A percentile compares a stretch with the other conserved stretches of the same genome.
Evolutionary conservation across 92 coral and sea anemone species (phyloP).

Genomic region (Bergia sp.): DNA sequence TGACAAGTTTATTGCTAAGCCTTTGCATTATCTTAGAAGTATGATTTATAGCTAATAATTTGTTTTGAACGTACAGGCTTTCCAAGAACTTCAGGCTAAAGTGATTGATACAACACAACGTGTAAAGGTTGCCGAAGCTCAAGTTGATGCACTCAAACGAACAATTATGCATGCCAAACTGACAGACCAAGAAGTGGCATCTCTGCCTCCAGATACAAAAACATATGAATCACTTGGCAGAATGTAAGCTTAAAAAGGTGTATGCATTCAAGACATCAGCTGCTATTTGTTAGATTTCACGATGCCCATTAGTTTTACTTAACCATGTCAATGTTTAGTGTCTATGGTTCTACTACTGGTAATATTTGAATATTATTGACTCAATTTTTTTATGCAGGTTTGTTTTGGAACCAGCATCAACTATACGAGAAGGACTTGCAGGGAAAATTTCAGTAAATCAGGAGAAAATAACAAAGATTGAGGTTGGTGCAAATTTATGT

Average conservation of each 20-base stretch:
- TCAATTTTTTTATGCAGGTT: slow-evolving; percentile 64
- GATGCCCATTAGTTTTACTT: background rate
- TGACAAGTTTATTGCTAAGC: too few species aligned
- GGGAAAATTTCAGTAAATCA: slow-evolving; percentile 74
- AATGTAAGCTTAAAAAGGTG: slow-evolving; percentile 68
- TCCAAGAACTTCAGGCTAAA: slow-evolving; percentile 94
- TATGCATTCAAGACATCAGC: background rate
- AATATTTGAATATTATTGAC: background rate
- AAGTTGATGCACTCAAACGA: slow-evolving; percentile 85
- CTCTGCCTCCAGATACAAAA: slow-evolving; percentile 79
- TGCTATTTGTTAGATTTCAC: background rate
- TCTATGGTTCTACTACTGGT: too few species aligned
- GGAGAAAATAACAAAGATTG: slow-evolving; percentile 85
- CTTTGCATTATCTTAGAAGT: too few species aligned
- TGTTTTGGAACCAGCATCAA: slow-evolving; percentile 80
- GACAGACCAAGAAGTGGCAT: slow-evolving; percentile 91
- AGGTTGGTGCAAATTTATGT: slow-evolving; percentile 55
- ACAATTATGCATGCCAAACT: slow-evolving; percentile 89
- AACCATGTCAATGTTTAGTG: too few species aligned
- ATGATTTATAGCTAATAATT: background rate
- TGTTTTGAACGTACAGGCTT: slow-evolving; percentile 66
- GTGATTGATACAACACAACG: slow-evolving; percentile 92
- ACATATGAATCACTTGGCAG: slow-evolving; percentile 92
- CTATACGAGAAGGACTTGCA: slow-evolving; percentile 72
- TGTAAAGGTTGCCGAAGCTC: slow-evolving; percentile 88